A percentile compares a stretch with the other conserved stretches of the same genome.
Evolutionary conservation across 53 echinoderm and acorn worm species (phyloP).

Genomic region (Luidia sarsii): DNA sequence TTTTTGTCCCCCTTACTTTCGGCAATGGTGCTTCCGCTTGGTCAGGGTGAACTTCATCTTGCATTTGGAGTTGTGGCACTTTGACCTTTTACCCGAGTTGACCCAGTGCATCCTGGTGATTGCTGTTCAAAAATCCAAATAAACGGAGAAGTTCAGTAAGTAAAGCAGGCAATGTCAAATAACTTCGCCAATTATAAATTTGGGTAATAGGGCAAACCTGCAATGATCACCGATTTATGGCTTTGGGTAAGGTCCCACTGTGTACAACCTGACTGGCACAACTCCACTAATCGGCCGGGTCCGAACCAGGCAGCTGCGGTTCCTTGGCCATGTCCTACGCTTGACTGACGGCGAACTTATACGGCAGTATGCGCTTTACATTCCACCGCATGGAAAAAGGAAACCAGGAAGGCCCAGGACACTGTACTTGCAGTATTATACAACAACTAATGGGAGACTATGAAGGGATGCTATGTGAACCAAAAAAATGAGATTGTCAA

Average conservation of each 20-base stretch:
- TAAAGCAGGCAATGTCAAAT: background rate
- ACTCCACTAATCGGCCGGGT: too few relatives aligned
- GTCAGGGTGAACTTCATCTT: constrained; percentile 39
- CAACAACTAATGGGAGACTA: background rate
- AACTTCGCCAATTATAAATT: background rate
- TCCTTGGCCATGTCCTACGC: too few relatives aligned
- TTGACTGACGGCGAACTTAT: too few relatives aligned
- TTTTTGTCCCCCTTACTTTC: constrained; percentile 66
- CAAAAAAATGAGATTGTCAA: background rate
- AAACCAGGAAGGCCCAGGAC: too few relatives aligned
- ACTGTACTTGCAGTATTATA: too few relatives aligned
- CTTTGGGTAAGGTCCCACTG: background rate
- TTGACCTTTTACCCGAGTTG: constrained; percentile 27
- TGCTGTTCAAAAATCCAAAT: background rate
- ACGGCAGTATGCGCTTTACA: too few relatives aligned
- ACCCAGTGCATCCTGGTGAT: constrained; percentile 57
- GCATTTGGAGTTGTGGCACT: constrained; percentile 46
- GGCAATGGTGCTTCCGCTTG: constrained; percentile 66
- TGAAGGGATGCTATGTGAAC: background rate
- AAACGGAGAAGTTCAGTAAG: background rate
- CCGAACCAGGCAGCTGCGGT: too few relatives aligned
- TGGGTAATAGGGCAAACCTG: background rate
- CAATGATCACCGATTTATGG: background rate
- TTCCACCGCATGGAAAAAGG: too few relatives aligned
- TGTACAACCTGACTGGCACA: too few relatives aligned